A percentile compares a stretch with the other conserved stretches of the same genome.
These are phyloP conservation scores for Anthoscopus minutus DNA, from an alignment of 2,113 vertebrate genomes.

Conservation along the genomic window DNA sequence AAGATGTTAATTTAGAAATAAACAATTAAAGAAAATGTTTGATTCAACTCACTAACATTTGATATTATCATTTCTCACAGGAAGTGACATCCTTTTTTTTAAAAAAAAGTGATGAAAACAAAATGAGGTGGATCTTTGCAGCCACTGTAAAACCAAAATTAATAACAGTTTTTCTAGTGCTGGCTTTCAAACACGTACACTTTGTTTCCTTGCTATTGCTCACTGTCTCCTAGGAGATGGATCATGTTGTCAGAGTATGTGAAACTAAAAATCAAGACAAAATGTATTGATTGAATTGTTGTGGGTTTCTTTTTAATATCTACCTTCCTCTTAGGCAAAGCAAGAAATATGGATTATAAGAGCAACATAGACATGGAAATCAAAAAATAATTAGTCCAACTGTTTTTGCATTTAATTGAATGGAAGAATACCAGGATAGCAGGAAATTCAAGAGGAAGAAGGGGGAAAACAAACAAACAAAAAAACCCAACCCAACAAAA, in stretches of 20 bases:
- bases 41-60: not conserved
- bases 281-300: not conserved
- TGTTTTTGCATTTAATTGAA: not conserved
- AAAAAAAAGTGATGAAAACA: not conserved
- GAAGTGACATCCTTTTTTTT: not conserved
- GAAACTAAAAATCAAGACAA: constrained; percentile 6
- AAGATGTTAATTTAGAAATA: not conserved
- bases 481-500: too few species aligned
- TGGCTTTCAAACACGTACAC: not conserved
- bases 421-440: not conserved
- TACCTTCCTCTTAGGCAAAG: not conserved
- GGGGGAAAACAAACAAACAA: not conserved
- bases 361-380: not conserved
- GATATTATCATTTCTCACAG: not conserved
- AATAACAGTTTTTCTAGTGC: not conserved
- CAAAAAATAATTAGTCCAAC: not conserved
- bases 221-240: constrained; percentile 21
- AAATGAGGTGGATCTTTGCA: not conserved
- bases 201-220: not conserved
- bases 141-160: not conserved
- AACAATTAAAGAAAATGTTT: not conserved
- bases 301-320: not conserved
- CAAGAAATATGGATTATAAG: not conserved
- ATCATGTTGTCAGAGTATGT: not conserved
- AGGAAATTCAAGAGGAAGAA: not conserved